Conservation (phyloP, 2,113 vertebrate genomes). For the Xiphias gladius region DNA sequence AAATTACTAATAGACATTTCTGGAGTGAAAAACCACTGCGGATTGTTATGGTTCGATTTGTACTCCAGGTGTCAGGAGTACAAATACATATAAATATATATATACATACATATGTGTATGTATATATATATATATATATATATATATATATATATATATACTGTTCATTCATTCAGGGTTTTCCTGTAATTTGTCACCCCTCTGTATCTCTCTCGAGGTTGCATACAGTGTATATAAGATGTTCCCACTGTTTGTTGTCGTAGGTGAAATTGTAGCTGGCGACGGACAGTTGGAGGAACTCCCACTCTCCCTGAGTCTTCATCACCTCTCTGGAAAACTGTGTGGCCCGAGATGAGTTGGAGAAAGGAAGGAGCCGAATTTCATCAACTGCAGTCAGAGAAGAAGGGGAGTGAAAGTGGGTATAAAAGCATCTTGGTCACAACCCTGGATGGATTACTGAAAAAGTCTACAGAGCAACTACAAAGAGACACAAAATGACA, state of each 20-base stretch:
- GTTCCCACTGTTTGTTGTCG: slow-evolving; percentile 24
- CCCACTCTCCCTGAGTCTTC: slow-evolving; percentile 78
- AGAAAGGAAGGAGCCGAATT: slow-evolving; percentile 53
- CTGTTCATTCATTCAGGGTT: too few species aligned
- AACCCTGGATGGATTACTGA: background rate
- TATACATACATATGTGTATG: too few species aligned
- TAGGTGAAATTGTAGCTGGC: slow-evolving; percentile 19
- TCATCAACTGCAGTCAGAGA: slow-evolving; percentile 54
- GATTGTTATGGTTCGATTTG: too few species aligned
- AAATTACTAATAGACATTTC: too few species aligned
- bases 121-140: too few species aligned
- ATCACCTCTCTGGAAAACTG: slow-evolving; percentile 68
- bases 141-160: too few species aligned
- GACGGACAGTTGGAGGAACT: slow-evolving; percentile 72
- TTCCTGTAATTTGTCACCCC: background rate
- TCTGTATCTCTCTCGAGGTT: background rate
- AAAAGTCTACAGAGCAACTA: background rate
- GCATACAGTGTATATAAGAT: slow-evolving; percentile 71
- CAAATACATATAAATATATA: too few species aligned
- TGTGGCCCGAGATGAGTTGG: slow-evolving; percentile 75
- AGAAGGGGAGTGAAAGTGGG: background rate
- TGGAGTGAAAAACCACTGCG: too few species aligned
- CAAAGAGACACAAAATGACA: background rate
- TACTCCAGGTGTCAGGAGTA: too few species aligned
- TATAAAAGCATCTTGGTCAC: background rate